These are phyloP conservation scores for Cryptotis parvus DNA, from an alignment of 2,113 vertebrate genomes.

Conservation along the genomic window DNA sequence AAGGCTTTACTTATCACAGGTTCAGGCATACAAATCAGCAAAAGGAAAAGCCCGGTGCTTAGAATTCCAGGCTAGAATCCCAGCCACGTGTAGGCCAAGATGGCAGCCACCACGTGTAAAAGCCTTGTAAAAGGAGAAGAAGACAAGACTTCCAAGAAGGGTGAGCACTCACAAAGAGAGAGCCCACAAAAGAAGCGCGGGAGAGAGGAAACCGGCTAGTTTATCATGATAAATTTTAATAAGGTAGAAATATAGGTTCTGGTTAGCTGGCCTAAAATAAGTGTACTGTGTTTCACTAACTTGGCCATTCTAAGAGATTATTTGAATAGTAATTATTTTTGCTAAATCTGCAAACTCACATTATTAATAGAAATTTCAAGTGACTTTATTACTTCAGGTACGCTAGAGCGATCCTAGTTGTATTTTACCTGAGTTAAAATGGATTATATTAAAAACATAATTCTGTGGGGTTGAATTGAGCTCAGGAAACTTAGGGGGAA, in stretches of 20 bases:
- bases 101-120: too few relatives aligned
- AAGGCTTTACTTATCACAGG: too few relatives aligned
- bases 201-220: too few relatives aligned
- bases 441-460: neutral
- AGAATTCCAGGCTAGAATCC: too few relatives aligned
- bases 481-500: neutral
- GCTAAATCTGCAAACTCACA: neutral
- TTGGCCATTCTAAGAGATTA: neutral
- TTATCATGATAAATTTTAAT: neutral
- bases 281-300: neutral
- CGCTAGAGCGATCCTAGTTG: neutral
- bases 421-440: slow-evolving; percentile 19
- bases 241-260: neutral
- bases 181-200: too few relatives aligned
- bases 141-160: too few relatives aligned
- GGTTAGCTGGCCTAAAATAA: neutral
- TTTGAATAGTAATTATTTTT: slow-evolving; percentile 48
- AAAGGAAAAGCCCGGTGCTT: too few relatives aligned
- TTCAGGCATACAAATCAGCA: too few relatives aligned
- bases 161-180: too few relatives aligned
- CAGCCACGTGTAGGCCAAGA: too few relatives aligned
- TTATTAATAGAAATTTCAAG: slow-evolving; percentile 16
- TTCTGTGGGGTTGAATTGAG: neutral
- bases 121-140: too few relatives aligned
- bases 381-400: neutral